Conservation (phyloP, 1,140 invertebrate genomes). For the Stratiolaelaps scimitus region DNA sequence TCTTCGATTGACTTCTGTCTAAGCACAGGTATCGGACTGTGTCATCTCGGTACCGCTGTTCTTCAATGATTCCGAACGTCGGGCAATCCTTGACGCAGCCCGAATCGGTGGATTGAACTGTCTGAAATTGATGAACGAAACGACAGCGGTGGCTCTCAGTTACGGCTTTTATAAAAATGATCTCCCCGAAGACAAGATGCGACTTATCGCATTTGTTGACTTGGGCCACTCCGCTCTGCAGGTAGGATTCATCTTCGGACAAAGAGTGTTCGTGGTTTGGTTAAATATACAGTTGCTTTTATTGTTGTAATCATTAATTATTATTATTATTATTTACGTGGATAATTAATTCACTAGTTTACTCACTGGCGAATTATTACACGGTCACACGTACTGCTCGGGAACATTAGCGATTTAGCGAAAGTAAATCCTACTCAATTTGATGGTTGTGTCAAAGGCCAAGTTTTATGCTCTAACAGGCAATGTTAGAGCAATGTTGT, state of each 20-base stretch:
- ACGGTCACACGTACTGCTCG: no score
- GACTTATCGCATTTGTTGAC: conserved; percentile 83
- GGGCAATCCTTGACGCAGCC: conserved; percentile 77
- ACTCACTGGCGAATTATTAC: no score
- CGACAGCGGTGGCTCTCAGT: conserved; percentile 80
- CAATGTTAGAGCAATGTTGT: no score
- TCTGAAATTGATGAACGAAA: conserved; percentile 87
- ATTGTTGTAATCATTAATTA: no score
- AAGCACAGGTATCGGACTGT: conserved; percentile 60
- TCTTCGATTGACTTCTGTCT: conserved; percentile 37
- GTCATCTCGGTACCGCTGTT: conserved; percentile 74
- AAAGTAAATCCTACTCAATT: no score
- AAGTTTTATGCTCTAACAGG: no score
- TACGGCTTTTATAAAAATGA: conserved; percentile 94
- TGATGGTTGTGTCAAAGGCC: no score
- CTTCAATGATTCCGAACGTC: conserved; percentile 83
- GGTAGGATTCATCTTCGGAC: conserved; percentile 47
- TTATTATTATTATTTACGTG: no score
- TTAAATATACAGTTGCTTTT: no score
- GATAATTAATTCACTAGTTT: no score
- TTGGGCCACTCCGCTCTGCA: conserved; percentile 72
- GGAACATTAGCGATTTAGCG: no score
- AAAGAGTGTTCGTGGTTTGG: no score
- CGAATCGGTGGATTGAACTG: conserved; percentile 69
- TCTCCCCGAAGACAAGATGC: conserved; percentile 67